Conservation (phyloP, 2,113 vertebrate genomes). For the Manacus vitellinus region DNA sequence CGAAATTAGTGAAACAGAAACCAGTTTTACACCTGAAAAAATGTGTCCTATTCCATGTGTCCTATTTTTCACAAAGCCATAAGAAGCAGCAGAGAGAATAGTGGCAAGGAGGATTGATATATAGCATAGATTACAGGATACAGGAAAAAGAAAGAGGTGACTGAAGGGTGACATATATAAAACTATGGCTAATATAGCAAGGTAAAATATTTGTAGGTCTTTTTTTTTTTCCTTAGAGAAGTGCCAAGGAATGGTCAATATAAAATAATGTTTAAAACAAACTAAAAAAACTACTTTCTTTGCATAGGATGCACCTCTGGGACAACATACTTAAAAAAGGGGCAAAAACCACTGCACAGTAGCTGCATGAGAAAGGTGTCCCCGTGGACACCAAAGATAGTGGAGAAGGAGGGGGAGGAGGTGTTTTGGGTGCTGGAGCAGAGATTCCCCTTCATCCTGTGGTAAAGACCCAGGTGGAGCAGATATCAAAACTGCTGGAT, state of each 20-base stretch:
- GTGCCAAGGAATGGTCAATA: background rate
- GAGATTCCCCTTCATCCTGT: background rate
- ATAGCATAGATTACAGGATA: background rate
- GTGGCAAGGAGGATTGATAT: background rate
- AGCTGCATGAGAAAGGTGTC: background rate
- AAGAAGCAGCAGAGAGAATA: background rate
- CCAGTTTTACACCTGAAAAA: background rate
- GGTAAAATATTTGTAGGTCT: background rate
- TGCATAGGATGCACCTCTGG: background rate
- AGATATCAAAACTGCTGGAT: background rate
- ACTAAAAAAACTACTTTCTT: background rate
- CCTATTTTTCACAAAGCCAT: background rate
- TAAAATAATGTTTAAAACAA: background rate
- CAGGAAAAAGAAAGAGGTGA: background rate
- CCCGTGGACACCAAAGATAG: background rate
- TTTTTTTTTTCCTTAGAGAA: background rate
- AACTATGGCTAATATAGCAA: background rate
- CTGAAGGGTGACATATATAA: background rate
- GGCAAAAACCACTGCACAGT: background rate
- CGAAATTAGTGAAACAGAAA: background rate
- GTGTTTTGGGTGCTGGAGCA: background rate
- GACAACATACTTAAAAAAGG: background rate
- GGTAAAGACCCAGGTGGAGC: background rate
- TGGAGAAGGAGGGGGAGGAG: background rate
- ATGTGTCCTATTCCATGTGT: background rate